Evolutionary conservation across 2,113 vertebrate genomes (phyloP).

Genomic region (Furnarius figulus): DNA sequence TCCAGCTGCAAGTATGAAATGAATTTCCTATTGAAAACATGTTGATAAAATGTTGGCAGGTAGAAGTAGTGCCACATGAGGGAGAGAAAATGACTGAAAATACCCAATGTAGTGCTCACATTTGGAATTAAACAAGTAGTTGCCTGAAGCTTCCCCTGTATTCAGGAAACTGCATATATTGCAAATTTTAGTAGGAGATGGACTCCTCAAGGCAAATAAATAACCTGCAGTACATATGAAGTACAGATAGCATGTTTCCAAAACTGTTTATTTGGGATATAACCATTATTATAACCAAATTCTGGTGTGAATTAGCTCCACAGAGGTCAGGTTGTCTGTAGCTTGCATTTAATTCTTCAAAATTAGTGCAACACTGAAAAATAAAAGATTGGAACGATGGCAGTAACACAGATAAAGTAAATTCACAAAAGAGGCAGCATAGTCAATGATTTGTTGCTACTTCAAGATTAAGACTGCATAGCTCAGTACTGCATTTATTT

Average conservation of each 20-base stretch:
- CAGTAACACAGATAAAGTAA: background rate
- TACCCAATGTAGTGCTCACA: constrained; percentile 47
- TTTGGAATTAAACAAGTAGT: constrained; percentile 59
- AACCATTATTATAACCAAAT: background rate
- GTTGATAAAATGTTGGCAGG: constrained; percentile 66
- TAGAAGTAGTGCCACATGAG: constrained; percentile 12
- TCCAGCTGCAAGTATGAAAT: constrained; percentile 63
- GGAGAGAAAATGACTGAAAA: constrained; percentile 60
- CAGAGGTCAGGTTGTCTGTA: background rate
- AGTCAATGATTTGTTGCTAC: background rate
- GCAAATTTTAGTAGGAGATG: constrained; percentile 18
- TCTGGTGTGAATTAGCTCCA: background rate
- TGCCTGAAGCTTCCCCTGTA: constrained; percentile 34
- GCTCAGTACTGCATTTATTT: background rate
- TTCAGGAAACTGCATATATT: constrained; percentile 52
- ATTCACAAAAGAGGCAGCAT: background rate
- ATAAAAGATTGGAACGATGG: background rate
- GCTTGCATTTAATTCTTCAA: background rate
- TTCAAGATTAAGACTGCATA: background rate
- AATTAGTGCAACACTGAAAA: background rate
- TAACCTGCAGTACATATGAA: background rate
- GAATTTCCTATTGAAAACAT: constrained; percentile 65
- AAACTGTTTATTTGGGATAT: background rate
- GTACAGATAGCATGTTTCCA: background rate
- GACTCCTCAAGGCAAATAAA: constrained; percentile 32